Percentiles rank a stretch among this genome's conserved stretches.
Conservation (phyloP, 2,888 invertebrate genomes). For the Apotomis turbidana region DNA sequence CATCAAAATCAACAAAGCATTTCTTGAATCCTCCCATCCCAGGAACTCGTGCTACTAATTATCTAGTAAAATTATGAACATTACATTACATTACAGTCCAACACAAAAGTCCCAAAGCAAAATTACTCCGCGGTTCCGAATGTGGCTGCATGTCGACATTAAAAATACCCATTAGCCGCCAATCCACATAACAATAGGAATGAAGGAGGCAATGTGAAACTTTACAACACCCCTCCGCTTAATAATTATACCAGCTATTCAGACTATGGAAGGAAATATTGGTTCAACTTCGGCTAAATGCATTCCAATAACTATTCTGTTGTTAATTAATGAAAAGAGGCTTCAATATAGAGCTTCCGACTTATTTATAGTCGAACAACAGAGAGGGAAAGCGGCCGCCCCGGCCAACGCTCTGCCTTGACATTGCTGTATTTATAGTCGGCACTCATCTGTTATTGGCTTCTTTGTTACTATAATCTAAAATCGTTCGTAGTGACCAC, state of each 20-base stretch:
- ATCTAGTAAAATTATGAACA: too few species aligned
- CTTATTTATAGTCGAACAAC: conserved; percentile 54
- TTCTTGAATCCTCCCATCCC: too few species aligned
- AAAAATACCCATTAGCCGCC: neutral
- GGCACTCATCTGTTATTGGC: conserved; percentile 62
- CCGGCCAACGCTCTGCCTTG: conserved; percentile 72
- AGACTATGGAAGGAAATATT: conserved; percentile 1
- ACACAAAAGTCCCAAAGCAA: too few species aligned
- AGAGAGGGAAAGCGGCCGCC: conserved; percentile 66
- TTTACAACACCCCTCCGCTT: conserved; percentile 4
- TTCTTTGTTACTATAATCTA: conserved; percentile 56
- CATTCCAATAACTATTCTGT: conserved; percentile 21
- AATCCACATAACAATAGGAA: conserved; percentile 1
- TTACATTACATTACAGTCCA: too few species aligned
- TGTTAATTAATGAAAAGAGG: conserved; percentile 41
- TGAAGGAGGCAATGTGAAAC: neutral
- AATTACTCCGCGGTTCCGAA: too few species aligned
- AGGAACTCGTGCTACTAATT: too few species aligned
- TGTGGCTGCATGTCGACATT: too few species aligned
- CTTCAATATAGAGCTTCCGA: conserved; percentile 46
- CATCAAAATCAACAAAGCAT: too few species aligned
- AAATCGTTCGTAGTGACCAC: conserved; percentile 17
- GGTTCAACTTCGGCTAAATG: conserved; percentile 15
- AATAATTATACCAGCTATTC: conserved; percentile 23
- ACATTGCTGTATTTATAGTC: conserved; percentile 77